Percentiles rank a stretch among this genome's conserved stretches.
phyloP scores from a whole-genome alignment of 2,113 vertebrate species.

The Sylvia atricapilla region DNA sequence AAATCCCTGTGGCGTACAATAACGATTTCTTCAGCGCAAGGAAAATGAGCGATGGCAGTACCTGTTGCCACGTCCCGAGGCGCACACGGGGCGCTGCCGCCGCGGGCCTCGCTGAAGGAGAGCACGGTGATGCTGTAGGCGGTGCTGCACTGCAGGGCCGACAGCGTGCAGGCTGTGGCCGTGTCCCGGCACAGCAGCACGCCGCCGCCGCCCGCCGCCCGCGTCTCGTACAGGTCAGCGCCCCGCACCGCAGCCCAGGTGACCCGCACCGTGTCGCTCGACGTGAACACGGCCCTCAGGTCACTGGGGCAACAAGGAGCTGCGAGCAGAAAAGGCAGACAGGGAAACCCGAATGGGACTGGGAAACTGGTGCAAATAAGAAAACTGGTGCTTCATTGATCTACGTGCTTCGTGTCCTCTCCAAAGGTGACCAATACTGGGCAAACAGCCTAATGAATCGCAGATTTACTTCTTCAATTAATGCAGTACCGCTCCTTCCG shows the following conservation, averaged over 20 bases:
- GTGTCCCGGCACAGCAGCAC: constrained; percentile 82
- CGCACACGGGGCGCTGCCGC: constrained; percentile 79
- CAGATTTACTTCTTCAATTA: neutral
- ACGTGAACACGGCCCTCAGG: constrained; percentile 72
- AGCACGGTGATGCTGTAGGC: constrained; percentile 79
- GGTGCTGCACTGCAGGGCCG: constrained; percentile 81
- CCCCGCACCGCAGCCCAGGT: constrained; percentile 84
- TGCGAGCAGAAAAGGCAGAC: constrained; percentile 38
- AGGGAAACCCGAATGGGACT: neutral
- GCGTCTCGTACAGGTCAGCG: constrained; percentile 84
- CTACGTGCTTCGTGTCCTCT: neutral
- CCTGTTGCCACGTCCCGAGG: constrained; percentile 78
- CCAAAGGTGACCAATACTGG: neutral
- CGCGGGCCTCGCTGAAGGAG: constrained; percentile 83
- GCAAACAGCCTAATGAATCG: neutral
- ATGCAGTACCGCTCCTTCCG: neutral
- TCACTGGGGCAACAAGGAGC: constrained; percentile 89
- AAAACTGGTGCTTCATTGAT: neutral
- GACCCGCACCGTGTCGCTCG: constrained; percentile 83
- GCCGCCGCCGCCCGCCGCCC: constrained; percentile 57
- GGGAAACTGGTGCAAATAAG: neutral
- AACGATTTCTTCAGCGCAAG: neutral
- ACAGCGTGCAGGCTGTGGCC: constrained; percentile 78
- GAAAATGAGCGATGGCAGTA: neutral
- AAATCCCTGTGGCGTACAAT: neutral